phyloP scores from a whole-genome alignment of 2,888 invertebrate genomes.

The Synanthedon tipuliformis region DNA sequence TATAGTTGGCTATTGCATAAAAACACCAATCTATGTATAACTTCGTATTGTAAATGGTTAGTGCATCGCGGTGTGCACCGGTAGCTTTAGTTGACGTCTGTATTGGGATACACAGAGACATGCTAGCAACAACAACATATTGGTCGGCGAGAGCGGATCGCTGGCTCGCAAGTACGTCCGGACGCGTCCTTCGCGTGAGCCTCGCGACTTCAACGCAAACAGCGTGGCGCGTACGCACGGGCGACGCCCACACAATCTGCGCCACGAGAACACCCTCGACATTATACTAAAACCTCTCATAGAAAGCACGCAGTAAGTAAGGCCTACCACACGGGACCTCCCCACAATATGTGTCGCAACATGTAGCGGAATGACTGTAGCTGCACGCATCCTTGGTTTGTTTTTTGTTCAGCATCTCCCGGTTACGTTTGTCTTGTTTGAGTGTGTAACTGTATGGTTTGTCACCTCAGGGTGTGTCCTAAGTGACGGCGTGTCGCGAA shows the following conservation, averaged over 20 bases:
- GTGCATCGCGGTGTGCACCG: conserved; percentile 29
- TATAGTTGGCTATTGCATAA: no score
- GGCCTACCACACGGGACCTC: conserved; percentile 29
- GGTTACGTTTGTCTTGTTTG: conserved; percentile 14
- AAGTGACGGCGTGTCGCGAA: no score
- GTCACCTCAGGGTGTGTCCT: no score
- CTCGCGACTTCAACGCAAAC: conserved; percentile 51
- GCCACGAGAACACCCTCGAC: conserved; percentile 67
- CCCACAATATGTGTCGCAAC: conserved; percentile 42
- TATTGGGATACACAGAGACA: conserved; percentile 68
- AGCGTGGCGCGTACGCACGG: conserved; percentile 36
- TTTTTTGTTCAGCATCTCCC: conserved; percentile 24
- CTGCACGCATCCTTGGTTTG: conserved; percentile 53
- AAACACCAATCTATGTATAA: no score
- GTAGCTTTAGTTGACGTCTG: conserved; percentile 47
- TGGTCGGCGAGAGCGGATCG: conserved; percentile 63
- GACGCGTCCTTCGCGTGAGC: conserved; percentile 20
- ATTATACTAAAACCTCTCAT: conserved; percentile 69
- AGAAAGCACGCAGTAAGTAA: conserved; percentile 72
- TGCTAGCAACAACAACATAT: conserved; percentile 72
- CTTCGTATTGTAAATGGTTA: no score
- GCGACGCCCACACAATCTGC: conserved; percentile 22
- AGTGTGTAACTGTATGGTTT: conserved; percentile 11
- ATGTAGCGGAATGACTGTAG: conserved; percentile 52
- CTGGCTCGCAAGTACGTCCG: conserved; percentile 61